Evolutionary conservation across 2,888 invertebrate species (phyloP), one percentile per base, ranked within the genome.

Genomic region (Atrina japonica): DNA sequence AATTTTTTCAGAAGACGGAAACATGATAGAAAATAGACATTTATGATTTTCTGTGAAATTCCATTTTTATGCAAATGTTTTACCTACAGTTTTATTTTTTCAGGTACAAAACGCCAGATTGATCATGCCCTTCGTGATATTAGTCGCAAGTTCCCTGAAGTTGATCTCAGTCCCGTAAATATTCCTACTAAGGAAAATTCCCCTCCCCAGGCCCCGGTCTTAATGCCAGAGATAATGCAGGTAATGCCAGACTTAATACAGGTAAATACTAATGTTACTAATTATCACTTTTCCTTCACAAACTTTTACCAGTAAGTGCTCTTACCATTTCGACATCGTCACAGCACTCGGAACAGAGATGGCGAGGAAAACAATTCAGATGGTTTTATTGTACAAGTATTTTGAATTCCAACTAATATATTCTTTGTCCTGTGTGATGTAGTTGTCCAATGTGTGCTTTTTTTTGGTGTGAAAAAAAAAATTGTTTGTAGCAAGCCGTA

Each of bases 101-200:
- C 73, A 94, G 96, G 96, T 82, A 93, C 94, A 55, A 94, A 94
- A 82, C 92, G 91, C 80, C 95, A 95, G 88, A 95, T 98, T 80
- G 94, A 95, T 81, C 93, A 93, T 78, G 97, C 97, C 41, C 91
- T 97, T 90, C 93, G 93, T 83, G 93, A 96, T 92, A 96, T 98
- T 80, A 93, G 96, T 83, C 94, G 95, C 79, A 95, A 95, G 90
- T 96, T 98, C 89, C 95, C 96, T 0, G 93, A 94, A 78, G 92
- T 98, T 72, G 95, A 95, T 61, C 92, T 97, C 80, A 93, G 93
- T 68, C 93, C 93, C 73, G 91, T 94, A 5, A 90, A 72, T 40
- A 30, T 66, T 9, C 66, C 60, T 23, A n/a, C 40, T 1, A 60
- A 35, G 6, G 70, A 70, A 3, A 25, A 49, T 21, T 25, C 59